Percentiles rank a stretch among this genome's conserved stretches.
phyloP scores from a whole-genome alignment of 2,888 invertebrate species.

The Geophilus truncorum region DNA sequence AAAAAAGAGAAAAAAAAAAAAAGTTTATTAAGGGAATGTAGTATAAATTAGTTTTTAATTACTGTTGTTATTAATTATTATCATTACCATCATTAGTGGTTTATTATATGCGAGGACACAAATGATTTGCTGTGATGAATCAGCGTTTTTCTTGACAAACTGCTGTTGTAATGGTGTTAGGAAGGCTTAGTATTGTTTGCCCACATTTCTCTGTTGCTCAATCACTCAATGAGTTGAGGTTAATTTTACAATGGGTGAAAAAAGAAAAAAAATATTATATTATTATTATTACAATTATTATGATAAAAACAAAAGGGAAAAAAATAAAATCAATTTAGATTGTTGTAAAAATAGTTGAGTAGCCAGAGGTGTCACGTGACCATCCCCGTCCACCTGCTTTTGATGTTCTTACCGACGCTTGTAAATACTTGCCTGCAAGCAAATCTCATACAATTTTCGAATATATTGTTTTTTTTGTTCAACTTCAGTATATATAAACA shows the following conservation, averaged over 20 bases:
- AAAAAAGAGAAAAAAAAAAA: too few relatives aligned
- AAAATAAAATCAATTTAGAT: neutral
- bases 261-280: neutral
- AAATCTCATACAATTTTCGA: neutral
- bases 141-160: neutral
- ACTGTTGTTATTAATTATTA: neutral
- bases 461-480: too few relatives aligned
- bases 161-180: constrained; percentile 7
- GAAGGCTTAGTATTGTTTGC: constrained; percentile 5
- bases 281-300: neutral
- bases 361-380: neutral
- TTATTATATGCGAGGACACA: neutral
- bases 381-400: neutral
- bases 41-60: neutral
- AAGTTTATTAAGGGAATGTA: neutral
- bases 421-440: neutral
- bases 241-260: neutral
- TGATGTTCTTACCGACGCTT: neutral
- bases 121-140: neutral
- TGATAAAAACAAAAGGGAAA: neutral
- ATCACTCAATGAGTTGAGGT: constrained; percentile 11
- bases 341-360: neutral
- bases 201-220: constrained; percentile 24
- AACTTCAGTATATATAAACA: neutral
- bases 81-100: neutral